Percentiles rank a stretch among this genome's conserved stretches.
phyloP scores from a whole-genome alignment of 2,113 vertebrate genomes.

The Dicerorhinus sumatrensis region DNA sequence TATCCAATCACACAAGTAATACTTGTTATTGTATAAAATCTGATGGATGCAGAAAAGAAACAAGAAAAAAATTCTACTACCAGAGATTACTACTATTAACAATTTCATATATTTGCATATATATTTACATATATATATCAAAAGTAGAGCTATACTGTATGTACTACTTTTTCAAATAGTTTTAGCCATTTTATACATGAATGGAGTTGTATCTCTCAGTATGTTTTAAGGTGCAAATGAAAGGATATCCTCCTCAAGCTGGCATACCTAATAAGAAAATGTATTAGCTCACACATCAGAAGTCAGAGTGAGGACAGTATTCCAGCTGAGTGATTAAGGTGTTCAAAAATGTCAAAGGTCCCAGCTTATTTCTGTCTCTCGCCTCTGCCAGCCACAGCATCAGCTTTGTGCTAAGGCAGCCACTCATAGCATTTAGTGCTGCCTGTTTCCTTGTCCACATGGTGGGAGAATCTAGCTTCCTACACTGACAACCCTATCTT shows the following conservation, averaged over 20 bases:
- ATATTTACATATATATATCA: neutral
- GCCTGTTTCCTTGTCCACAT: neutral
- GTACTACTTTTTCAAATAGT: neutral
- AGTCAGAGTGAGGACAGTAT: neutral
- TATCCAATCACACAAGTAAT: neutral
- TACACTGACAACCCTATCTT: neutral
- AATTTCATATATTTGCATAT: neutral
- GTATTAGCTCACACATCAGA: neutral
- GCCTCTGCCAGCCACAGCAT: neutral
- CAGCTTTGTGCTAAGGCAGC: neutral
- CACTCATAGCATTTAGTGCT: accelerated
- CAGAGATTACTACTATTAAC: neutral
- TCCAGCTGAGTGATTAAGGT: neutral
- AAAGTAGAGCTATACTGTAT: neutral
- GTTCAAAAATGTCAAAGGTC: neutral
- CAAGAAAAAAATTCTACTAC: neutral
- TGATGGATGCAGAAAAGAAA: neutral
- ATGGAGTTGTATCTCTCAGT: neutral
- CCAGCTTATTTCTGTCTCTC: neutral
- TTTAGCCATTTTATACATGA: neutral
- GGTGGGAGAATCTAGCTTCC: neutral
- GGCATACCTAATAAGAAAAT: neutral
- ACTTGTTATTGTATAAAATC: neutral
- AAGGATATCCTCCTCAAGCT: neutral
- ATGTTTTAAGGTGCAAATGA: neutral